phyloP scores from a whole-genome alignment of 2,888 invertebrate species.

The Epistrophella euchroma region DNA sequence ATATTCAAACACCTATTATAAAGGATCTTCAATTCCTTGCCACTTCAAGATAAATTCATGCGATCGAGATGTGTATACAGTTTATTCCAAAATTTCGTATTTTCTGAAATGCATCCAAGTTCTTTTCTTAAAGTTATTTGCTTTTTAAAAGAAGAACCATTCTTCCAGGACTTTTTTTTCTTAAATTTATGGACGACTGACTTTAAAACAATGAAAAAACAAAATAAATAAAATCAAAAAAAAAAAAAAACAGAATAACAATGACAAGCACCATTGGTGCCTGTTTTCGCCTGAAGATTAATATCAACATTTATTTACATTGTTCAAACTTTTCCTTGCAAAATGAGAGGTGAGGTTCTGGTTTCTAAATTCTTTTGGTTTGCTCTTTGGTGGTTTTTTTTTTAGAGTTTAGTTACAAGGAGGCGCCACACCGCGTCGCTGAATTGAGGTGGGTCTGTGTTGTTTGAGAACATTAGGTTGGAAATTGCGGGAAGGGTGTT shows the following conservation, averaged over 20 bases:
- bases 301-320: conserved; percentile 76
- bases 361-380: conserved; percentile 33
- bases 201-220: conserved; percentile 24
- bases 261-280: conserved; percentile 57
- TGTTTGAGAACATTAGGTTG: conserved; percentile 36
- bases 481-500: conserved; percentile 38
- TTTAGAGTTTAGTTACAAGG: not conserved
- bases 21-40: no score
- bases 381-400: conserved; percentile 28
- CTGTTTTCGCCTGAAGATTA: conserved; percentile 62
- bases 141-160: no score
- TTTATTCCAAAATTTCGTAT: no score
- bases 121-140: no score
- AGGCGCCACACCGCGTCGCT: not conserved
- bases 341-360: conserved; percentile 33
- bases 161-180: not conserved
- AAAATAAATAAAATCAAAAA: conserved; percentile 61
- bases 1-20: no score
- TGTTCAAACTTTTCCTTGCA: conserved; percentile 58
- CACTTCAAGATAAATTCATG: no score
- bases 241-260: conserved; percentile 46
- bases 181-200: conserved; percentile 31
- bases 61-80: no score
- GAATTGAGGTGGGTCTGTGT: conserved; percentile 45
- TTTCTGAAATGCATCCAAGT: no score